phyloP scores from a whole-genome alignment of 2,113 vertebrate species.

The Heterocephalus glaber region DNA sequence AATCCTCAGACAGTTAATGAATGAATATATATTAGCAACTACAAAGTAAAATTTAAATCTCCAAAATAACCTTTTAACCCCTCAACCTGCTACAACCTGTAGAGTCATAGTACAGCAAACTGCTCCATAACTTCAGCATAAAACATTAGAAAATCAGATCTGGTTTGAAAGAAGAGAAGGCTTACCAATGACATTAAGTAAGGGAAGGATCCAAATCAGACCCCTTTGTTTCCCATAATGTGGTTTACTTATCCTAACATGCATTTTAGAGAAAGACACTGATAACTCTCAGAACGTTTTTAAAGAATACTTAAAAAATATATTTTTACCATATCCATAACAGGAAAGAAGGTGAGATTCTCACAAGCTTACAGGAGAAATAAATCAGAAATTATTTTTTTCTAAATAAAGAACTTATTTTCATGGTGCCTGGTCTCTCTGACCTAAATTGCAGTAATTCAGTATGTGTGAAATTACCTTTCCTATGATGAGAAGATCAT shows the following conservation, averaged over 20 bases:
- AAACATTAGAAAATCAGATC: background rate
- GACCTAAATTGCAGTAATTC: slow-evolving; percentile 81
- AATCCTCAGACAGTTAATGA: background rate
- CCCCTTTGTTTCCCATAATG: background rate
- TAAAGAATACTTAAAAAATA: slow-evolving; percentile 66
- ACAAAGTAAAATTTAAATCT: background rate
- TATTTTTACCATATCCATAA: slow-evolving; percentile 49
- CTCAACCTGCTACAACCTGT: background rate
- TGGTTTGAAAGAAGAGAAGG: background rate
- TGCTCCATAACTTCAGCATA: background rate
- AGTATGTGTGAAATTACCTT: slow-evolving; percentile 79
- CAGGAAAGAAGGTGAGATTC: slow-evolving; percentile 65
- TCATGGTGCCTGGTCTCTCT: slow-evolving; percentile 76
- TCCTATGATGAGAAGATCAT: slow-evolving; percentile 71
- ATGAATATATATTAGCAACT: background rate
- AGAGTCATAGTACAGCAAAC: background rate
- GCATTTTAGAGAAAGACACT: background rate
- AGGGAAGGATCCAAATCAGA: background rate
- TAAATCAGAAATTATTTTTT: slow-evolving; percentile 71
- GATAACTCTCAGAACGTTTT: slow-evolving; percentile 8
- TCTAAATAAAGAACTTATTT: slow-evolving; percentile 80
- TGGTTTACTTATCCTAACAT: background rate
- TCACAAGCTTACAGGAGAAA: slow-evolving; percentile 73
- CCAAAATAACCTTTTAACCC: background rate
- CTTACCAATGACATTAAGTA: background rate